These are phyloP conservation scores for Melospiza georgiana DNA, from an alignment of 2,113 vertebrate species.

Conservation along the genomic window DNA sequence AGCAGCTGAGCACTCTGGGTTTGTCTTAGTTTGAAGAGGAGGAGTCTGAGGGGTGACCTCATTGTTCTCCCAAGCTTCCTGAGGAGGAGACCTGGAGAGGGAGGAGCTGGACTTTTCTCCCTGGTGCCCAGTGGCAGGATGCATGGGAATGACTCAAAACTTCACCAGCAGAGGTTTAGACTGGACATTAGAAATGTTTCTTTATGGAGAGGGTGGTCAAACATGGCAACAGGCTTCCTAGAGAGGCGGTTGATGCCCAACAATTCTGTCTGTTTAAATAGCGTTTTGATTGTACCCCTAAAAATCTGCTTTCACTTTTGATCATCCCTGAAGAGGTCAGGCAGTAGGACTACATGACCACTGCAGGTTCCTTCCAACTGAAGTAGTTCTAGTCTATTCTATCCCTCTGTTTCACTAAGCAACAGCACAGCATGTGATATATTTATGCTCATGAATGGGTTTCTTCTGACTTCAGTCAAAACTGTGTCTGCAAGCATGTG, in stretches of 20 bases:
- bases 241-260: fast-evolving
- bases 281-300: neutral
- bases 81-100: neutral
- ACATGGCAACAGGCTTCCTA: neutral
- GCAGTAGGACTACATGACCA: neutral
- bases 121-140: neutral
- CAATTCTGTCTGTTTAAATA: neutral
- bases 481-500: neutral
- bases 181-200: neutral
- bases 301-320: neutral
- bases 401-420: neutral
- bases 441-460: neutral
- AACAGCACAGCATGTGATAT: neutral
- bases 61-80: neutral
- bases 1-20: neutral
- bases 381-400: neutral
- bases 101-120: neutral
- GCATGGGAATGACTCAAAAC: neutral
- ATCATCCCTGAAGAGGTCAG: neutral
- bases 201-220: neutral
- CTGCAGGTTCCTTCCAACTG: neutral
- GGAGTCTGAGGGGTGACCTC: neutral
- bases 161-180: neutral
- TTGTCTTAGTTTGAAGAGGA: neutral
- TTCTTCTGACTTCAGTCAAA: neutral